Evolutionary conservation across 1,140 invertebrate species (phyloP), one percentile per base, ranked within the genome.

Genomic region (Psilanteris sp.): DNA sequence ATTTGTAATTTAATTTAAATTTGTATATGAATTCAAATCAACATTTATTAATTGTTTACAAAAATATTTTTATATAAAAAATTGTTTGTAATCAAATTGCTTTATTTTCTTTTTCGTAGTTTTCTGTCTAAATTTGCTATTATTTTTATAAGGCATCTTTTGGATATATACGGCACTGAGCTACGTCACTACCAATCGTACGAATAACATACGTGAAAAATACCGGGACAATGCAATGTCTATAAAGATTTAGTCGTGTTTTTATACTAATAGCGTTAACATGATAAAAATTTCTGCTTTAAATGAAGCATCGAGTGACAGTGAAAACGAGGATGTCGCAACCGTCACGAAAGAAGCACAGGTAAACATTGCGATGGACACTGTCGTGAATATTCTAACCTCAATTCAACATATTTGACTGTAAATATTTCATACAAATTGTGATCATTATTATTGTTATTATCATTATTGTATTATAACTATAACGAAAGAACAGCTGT

Each of bases 271-370:
- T 37, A 43, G n/a, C 20, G 7, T 26, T 37, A 86, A 82, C 50
- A 92, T 92, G 92, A 91, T 93, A 44, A 91, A 91, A 84, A 92
- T 94, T 83, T 87, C 90, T 26, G 92, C 93, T 2, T 84, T 94
- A 8, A 94, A 94, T 81, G 91, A 92, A 64, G 90, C 91, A 64
- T 87, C 88, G 0, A 91, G 89, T 32, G 90, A 67, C 24, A 71
- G 90, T 10, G 90, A 90, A 74, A 89, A 90, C 71, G 90, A 90
- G 41, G 88, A 89, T 71, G 87, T 84, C 32, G 86, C 87, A n/a
- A 83, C 85, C 9, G 83, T 91, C n/a, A 93, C 92, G 0, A 91
- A 90, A 79, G 93, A 94, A 84, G 93, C 92, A 6, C 89, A 93
- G 83, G 91, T 91, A 85, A 64, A 7, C 24, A 16, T 1, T 8